Evolutionary conservation across 2,797 vertebrate genomes (phyloP), one percentile per base, ranked within the genome.

Genomic region (Alectoris magna): DNA sequence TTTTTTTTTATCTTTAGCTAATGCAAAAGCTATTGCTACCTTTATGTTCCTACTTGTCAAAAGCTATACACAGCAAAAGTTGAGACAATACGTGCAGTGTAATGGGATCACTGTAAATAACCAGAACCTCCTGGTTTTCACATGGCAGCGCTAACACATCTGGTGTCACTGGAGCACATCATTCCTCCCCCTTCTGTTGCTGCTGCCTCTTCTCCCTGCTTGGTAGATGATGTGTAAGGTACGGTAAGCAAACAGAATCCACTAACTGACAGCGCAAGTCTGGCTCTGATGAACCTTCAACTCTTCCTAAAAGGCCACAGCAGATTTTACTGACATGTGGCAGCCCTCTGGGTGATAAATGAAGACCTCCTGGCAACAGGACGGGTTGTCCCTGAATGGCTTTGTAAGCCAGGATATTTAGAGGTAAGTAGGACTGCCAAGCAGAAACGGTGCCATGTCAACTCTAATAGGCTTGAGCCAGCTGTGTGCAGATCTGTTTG

Each of bases 261-360:
- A 3, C 84, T 83, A 91, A 46, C 66, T 84, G 34, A 4, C 69
- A 64, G 73, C 83, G 72, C 14, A 5, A 48, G 76, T 78, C 89
- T 76, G 68, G 16, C 49, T 82, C 66, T 24, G 55, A n/a, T 66
- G 49, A 79, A 27, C 84, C 85, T 88, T 86, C 70, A 23, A 69
- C 46, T 79, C 46, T 77, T 87, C 56, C 76, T 2, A 1, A 73
- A 82, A 79, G 72, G 71, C 83, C 29, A 31, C 34, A 62, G 80
- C 83, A 90, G 95, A 73, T 94, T 92, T 87, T 76, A 88, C 80
- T 93, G 96, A 60, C 96, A 64, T 79, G 88, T 91, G 94, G 95
- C 93, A 86, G 68, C 85, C 74, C 91, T 95, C 92, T 44, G 75
- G 91, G 90, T 93, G 91, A 90, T 84, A 92, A 90, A 91, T 91